phyloP scores from a whole-genome alignment of 1,140 invertebrate genomes.

The Drosophila pachea region DNA sequence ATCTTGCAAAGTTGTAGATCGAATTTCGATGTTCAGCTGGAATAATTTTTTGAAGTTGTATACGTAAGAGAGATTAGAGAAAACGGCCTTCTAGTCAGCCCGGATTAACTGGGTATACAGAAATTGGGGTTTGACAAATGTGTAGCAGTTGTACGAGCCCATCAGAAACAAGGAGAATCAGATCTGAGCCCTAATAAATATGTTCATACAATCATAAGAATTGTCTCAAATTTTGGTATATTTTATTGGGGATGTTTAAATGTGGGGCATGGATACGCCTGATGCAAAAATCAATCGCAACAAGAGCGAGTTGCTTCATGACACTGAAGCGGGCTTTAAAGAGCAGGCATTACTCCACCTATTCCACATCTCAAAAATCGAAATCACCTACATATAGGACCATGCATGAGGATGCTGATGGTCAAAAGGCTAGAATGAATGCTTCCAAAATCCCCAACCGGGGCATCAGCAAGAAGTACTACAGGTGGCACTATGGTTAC shows the following conservation, averaged over 20 bases:
- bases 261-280: constrained; percentile 14
- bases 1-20: too few relatives aligned
- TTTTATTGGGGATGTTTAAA: constrained; percentile 13
- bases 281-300: too few relatives aligned
- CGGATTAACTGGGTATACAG: not conserved
- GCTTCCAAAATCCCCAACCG: not conserved
- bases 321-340: too few relatives aligned
- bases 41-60: too few relatives aligned
- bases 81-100: too few relatives aligned
- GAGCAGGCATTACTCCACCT: too few relatives aligned
- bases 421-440: not conserved
- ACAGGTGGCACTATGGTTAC: constrained; percentile 7
- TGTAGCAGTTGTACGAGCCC: too few relatives aligned
- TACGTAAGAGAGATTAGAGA: too few relatives aligned
- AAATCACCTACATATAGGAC: too few relatives aligned
- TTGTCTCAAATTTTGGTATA: constrained; percentile 9
- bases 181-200: not conserved
- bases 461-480: not conserved
- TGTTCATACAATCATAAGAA: not conserved
- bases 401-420: not conserved
- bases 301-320: too few relatives aligned
- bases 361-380: too few relatives aligned
- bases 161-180: not conserved
- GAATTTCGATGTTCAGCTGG: too few relatives aligned
- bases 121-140: not conserved